Base-by-base conservation (phyloP, 2,888 invertebrate genomes). In the Stramonita haemastoma region DNA sequence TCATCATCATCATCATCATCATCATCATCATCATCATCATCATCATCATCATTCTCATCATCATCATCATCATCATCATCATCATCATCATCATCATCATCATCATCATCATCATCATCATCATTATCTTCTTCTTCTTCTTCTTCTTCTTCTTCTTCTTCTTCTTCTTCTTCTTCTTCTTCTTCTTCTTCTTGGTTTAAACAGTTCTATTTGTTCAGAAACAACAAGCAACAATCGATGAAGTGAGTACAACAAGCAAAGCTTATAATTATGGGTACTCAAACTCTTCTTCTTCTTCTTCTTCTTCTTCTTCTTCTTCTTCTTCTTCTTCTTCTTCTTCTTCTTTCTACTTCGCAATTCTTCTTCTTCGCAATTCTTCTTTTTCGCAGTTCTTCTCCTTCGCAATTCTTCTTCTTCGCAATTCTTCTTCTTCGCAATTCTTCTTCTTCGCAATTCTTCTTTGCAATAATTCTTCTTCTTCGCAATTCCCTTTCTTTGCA, bases 231-330 rank as follows among this genome's bases (percentile, higher is more conserved):
- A n/a, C n/a, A n/a, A n/a, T n/a, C n/a, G n/a, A n/a, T n/a, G n/a
- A n/a, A n/a, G n/a, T n/a, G n/a, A n/a, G n/a, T n/a, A n/a, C n/a
- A n/a, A n/a, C n/a, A n/a, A n/a, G n/a, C n/a, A n/a, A n/a, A n/a
- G n/a, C n/a, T n/a, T n/a, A n/a, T n/a, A n/a, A n/a, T n/a, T n/a
- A n/a, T n/a, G n/a, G n/a, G n/a, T n/a, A n/a, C n/a, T n/a, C n/a
- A n/a, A n/a, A n/a, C n/a, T n/a, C n/a, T n/a, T n/a, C 15, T 77
- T 77, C 77, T n/a, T 77, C 77, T 77, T 77, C 77, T 29, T 77
- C 29, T n/a, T 77, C 77, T 77, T 32, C 77, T 77, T 77, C 29
- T n/a, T 77, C 77, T 29, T 77, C 77, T 77, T 77, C 29, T 77
- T 73, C 73, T 29, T 73, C 77, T 77, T 77, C 4, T 77, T 77